Percentiles rank a stretch among this genome's conserved stretches.
phyloP scores from a whole-genome alignment of 2,113 vertebrate genomes.

The Nycticryphes semicollaris region DNA sequence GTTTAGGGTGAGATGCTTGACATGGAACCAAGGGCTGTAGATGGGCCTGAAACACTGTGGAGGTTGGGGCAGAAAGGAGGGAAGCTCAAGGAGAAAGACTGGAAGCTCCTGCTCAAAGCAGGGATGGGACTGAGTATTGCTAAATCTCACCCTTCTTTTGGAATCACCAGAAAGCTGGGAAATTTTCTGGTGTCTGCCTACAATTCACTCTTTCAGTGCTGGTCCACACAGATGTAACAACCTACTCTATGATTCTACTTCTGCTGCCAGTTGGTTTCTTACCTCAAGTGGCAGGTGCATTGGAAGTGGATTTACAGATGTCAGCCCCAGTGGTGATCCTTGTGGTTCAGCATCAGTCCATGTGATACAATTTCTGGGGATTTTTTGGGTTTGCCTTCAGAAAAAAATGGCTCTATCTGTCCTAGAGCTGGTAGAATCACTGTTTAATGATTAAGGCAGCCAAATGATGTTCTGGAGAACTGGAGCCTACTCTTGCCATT shows the following conservation, averaged over 20 bases:
- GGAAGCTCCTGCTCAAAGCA: background rate
- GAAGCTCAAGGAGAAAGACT: background rate
- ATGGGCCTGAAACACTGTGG: background rate
- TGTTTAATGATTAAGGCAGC: background rate
- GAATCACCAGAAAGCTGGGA: background rate
- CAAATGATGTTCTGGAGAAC: background rate
- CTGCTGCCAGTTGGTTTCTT: background rate
- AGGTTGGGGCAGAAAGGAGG: background rate
- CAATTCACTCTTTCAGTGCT: background rate
- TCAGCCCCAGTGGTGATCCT: background rate
- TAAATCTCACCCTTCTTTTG: background rate
- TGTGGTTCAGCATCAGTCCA: background rate
- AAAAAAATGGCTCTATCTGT: background rate
- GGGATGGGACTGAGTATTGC: background rate
- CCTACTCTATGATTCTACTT: background rate
- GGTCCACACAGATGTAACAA: background rate
- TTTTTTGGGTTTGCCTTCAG: background rate
- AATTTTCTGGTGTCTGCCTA: background rate
- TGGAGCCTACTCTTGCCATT: background rate
- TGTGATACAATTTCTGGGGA: background rate
- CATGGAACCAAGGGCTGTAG: background rate
- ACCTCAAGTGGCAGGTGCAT: background rate
- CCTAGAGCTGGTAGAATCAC: background rate
- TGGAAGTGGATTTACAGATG: background rate
- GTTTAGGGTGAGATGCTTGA: background rate